These are phyloP conservation scores for Psephotus haematonotus DNA, from an alignment of 2,113 vertebrate species.

Conservation along the genomic window DNA sequence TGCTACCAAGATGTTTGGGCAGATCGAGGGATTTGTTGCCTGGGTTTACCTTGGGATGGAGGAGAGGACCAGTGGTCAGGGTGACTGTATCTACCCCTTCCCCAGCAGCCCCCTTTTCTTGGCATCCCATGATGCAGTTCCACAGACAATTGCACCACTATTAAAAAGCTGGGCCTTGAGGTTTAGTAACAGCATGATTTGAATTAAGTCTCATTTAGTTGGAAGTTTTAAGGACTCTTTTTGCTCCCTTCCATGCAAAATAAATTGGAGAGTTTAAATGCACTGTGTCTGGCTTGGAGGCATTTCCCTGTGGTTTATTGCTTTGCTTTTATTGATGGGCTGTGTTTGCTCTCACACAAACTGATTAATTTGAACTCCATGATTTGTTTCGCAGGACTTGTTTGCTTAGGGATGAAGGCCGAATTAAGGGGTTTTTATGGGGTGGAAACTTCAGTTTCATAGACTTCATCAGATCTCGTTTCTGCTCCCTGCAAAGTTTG, in stretches of 20 bases:
- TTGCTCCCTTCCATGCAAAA: not conserved
- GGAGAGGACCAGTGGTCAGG: not conserved
- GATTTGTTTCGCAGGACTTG: not conserved
- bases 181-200: not conserved
- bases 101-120: not conserved
- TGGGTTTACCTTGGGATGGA: not conserved
- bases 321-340: conserved; percentile 33
- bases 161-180: not conserved
- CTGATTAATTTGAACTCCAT: conserved; percentile 5
- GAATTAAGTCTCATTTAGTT: not conserved
- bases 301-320: conserved; percentile 34
- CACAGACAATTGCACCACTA: not conserved
- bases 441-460: conserved; percentile 5
- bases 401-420: not conserved
- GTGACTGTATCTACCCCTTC: not conserved
- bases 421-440: not conserved
- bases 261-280: not conserved
- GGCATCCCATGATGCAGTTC: not conserved
- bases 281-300: not conserved
- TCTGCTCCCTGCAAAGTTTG: not conserved
- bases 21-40: not conserved
- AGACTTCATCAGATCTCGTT: not conserved
- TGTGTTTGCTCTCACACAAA: not conserved
- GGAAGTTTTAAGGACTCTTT: conserved; percentile 10
- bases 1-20: not conserved